Evolutionary conservation across 2,113 vertebrate species (phyloP).

Genomic region (Carassius auratus): DNA sequence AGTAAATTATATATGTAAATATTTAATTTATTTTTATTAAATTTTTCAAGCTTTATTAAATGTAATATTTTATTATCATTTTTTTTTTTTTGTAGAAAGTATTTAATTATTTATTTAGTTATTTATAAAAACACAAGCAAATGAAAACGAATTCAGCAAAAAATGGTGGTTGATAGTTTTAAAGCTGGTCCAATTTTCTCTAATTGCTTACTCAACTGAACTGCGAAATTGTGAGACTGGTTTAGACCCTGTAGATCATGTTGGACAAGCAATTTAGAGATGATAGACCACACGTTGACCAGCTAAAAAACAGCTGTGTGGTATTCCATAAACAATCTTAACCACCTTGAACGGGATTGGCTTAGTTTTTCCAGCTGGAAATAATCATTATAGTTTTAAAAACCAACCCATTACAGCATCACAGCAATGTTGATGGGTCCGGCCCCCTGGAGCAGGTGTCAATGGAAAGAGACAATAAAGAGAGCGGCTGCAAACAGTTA

Average conservation of each 20-base stretch:
- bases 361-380: not conserved
- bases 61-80: no score
- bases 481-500: conserved; percentile 57
- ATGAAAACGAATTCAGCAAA: not conserved
- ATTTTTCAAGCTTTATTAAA: not conserved
- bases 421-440: conserved; percentile 65
- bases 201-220: not conserved
- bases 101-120: no score
- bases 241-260: not conserved
- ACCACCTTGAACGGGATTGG: not conserved
- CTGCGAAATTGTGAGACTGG: not conserved
- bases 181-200: not conserved
- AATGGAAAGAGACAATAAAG: conserved; percentile 70
- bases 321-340: not conserved
- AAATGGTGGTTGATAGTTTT: not conserved
- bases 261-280: not conserved
- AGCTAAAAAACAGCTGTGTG: not conserved
- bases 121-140: not conserved
- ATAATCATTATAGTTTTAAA: conserved; percentile 34
- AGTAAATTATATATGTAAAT: not conserved
- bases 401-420: conserved; percentile 46
- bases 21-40: not conserved
- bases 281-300: not conserved
- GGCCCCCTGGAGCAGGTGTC: conserved; percentile 65
- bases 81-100: no score